Conservation (phyloP, 35 echinoderm and acorn worm genomes). For the Chiridota heheva region DNA sequence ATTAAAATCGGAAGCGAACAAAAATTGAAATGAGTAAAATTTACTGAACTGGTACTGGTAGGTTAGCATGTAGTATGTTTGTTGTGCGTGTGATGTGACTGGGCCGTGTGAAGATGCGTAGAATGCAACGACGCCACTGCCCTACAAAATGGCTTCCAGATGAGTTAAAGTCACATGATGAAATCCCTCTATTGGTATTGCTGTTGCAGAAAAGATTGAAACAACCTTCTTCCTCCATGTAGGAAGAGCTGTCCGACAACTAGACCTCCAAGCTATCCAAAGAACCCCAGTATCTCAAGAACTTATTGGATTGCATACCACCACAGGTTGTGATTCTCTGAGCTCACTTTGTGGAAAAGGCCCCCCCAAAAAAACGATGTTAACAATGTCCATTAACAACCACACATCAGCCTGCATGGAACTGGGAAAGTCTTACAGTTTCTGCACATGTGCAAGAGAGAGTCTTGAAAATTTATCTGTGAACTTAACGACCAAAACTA, state of each 20-base stretch:
- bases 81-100: no score
- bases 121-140: no score
- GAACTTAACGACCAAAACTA: no score
- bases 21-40: no score
- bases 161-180: no score
- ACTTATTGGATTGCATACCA: constrained; percentile 57
- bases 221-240: constrained; percentile 43
- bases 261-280: constrained; percentile 23
- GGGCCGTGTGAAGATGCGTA: no score
- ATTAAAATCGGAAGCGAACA: no score
- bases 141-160: no score
- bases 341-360: constrained; percentile 59
- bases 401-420: neutral
- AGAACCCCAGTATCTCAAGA: constrained; percentile 13
- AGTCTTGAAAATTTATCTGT: no score
- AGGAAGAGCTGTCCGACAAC: constrained; percentile 37
- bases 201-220: constrained; percentile 1
- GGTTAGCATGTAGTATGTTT: no score
- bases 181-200: neutral
- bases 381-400: neutral
- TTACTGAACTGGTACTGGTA: no score
- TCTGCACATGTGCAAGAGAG: no score
- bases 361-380: constrained; percentile 25
- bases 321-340: constrained; percentile 51
- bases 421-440: neutral